phyloP scores from a whole-genome alignment of 2,113 vertebrate genomes.

The Urocitellus parryii region DNA sequence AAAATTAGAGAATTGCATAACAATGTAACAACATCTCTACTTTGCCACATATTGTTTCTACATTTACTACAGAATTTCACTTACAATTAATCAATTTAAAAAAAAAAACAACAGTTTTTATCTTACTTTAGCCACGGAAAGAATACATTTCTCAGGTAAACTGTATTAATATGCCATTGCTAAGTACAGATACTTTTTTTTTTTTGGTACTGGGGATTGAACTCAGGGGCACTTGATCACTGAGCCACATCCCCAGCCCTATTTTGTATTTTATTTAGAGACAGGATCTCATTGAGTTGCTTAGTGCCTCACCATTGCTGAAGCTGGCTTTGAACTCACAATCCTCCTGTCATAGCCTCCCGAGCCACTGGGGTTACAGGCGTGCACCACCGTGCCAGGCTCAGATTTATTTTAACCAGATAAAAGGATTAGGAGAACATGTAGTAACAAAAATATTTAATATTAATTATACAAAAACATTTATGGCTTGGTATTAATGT shows the following conservation, averaged over 20 bases:
- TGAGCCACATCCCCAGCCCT: too few species aligned
- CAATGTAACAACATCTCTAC: background rate
- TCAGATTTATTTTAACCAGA: conserved; percentile 14
- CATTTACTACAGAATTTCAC: background rate
- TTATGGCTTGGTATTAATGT: background rate
- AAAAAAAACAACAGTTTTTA: background rate
- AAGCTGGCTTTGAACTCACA: too few species aligned
- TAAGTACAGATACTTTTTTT: background rate
- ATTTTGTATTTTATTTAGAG: too few species aligned
- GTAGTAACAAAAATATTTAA: background rate
- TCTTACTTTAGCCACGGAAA: background rate
- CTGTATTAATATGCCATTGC: background rate
- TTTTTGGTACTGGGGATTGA: too few species aligned
- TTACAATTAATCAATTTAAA: background rate
- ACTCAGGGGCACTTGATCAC: too few species aligned
- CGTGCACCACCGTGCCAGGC: too few species aligned
- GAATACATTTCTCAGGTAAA: background rate
- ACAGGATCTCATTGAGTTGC: too few species aligned
- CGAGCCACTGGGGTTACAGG: too few species aligned
- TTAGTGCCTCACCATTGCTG: too few species aligned
- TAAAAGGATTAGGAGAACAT: background rate
- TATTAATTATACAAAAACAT: background rate
- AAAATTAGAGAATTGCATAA: background rate
- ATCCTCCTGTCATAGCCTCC: too few species aligned
- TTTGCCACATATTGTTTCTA: background rate